These are phyloP conservation scores for Procavia capensis DNA, from an alignment of 2,113 vertebrate species.

Conservation along the genomic window DNA sequence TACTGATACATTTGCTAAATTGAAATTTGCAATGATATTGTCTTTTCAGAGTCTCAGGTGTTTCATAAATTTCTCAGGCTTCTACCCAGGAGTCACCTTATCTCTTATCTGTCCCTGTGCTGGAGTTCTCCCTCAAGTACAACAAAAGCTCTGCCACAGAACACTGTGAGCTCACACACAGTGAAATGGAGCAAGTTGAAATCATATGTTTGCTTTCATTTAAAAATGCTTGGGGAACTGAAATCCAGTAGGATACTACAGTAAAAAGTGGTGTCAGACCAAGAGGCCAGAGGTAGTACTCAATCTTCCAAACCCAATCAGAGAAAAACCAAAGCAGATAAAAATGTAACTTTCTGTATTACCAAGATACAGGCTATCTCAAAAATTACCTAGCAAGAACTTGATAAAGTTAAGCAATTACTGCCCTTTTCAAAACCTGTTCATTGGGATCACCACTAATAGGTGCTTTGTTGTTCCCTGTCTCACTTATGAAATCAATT, in stretches of 20 bases:
- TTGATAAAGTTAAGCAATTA: not conserved
- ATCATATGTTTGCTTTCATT: not conserved
- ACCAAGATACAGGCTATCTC: not conserved
- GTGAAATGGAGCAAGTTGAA: not conserved
- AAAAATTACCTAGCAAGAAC: not conserved
- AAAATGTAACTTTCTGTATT: not conserved
- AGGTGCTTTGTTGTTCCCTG: not conserved
- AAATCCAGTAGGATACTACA: not conserved
- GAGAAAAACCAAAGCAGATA: not conserved
- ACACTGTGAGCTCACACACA: not conserved
- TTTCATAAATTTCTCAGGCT: not conserved
- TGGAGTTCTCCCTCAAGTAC: not conserved
- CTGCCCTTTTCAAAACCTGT: not conserved
- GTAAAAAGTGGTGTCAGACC: constrained; percentile 13
- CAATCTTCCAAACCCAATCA: not conserved
- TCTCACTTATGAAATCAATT: not conserved
- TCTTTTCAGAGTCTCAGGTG: not conserved
- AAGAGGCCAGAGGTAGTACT: not conserved
- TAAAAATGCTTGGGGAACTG: constrained; percentile 6
- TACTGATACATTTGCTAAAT: not conserved
- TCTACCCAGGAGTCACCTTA: not conserved
- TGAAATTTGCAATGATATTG: constrained; percentile 15
- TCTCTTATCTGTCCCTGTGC: not conserved
- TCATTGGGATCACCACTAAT: not conserved
- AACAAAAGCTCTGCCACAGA: not conserved